These are phyloP conservation scores for Tipula confusa DNA, from an alignment of 2,888 invertebrate genomes.

Conservation along the genomic window DNA sequence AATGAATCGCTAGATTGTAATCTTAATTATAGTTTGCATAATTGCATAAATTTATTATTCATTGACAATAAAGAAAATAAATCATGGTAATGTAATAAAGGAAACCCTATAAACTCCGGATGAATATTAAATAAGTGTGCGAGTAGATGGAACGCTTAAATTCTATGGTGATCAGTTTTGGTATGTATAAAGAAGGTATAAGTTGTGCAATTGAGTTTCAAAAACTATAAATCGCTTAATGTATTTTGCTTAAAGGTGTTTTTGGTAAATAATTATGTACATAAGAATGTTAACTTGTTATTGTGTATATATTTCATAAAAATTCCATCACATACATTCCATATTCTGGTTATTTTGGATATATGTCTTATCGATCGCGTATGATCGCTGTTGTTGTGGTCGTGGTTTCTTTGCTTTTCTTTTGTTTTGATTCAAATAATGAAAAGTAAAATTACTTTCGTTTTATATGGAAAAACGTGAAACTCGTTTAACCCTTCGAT, in stretches of 20 bases:
- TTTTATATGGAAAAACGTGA: background rate
- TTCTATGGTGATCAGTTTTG: background rate
- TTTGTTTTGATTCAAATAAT: background rate
- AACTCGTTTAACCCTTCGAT: background rate
- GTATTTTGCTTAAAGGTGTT: background rate
- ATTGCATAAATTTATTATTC: background rate
- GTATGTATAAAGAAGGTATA: background rate
- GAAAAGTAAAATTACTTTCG: slow-evolving; percentile 15
- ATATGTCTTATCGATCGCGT: background rate
- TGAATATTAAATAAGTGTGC: background rate
- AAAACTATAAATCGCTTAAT: background rate
- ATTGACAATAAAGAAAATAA: background rate
- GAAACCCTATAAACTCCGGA: slow-evolving; percentile 3
- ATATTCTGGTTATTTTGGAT: background rate
- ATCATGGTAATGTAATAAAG: background rate
- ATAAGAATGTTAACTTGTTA: background rate
- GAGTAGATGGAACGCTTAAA: background rate
- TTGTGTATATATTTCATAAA: background rate
- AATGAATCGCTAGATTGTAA: background rate
- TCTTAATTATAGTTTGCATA: background rate
- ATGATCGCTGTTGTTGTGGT: background rate
- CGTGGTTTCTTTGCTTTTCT: background rate
- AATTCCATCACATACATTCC: background rate
- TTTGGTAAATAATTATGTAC: background rate
- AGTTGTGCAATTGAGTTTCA: background rate